A percentile compares a stretch with the other conserved stretches of the same genome.
phyloP scores from a whole-genome alignment of 23 tunicate species.

The Botrylloides violaceus region DNA sequence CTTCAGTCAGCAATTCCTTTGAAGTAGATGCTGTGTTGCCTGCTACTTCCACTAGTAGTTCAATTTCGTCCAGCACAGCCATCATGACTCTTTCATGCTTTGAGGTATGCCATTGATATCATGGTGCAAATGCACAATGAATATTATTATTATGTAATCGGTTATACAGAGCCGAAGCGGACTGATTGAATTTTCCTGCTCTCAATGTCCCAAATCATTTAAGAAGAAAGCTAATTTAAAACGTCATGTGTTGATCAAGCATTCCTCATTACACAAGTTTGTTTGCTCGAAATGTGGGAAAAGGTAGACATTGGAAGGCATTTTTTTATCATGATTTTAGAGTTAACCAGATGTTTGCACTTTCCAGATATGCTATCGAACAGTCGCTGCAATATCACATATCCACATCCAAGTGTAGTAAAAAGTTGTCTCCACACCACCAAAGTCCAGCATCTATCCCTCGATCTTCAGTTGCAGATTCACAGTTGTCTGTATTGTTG shows the following conservation, averaged over 20 bases:
- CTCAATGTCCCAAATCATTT: slow-evolving; percentile 59
- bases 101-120: too few relatives aligned
- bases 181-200: slow-evolving; percentile 34
- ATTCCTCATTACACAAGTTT: slow-evolving; percentile 49
- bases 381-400: slow-evolving; percentile 81
- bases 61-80: too few relatives aligned
- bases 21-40: too few relatives aligned
- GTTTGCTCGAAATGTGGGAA: slow-evolving; percentile 59
- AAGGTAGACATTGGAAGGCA: slow-evolving; percentile 22
- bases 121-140: too few relatives aligned
- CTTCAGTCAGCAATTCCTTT: too few relatives aligned
- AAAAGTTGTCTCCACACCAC: too few relatives aligned
- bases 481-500: too few relatives aligned
- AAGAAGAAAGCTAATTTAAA: slow-evolving; percentile 65
- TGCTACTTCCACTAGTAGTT: too few relatives aligned
- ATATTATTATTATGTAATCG: too few relatives aligned
- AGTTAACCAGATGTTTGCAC: neutral
- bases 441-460: too few relatives aligned
- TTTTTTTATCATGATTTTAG: neutral
- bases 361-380: slow-evolving; percentile 67
- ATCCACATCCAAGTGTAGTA: slow-evolving; percentile 34
- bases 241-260: slow-evolving; percentile 83
- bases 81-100: too few relatives aligned
- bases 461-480: too few relatives aligned
- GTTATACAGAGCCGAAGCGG: neutral